phyloP scores from a whole-genome alignment of 1,140 invertebrate genomes.

The Brachionus koreanus region DNA sequence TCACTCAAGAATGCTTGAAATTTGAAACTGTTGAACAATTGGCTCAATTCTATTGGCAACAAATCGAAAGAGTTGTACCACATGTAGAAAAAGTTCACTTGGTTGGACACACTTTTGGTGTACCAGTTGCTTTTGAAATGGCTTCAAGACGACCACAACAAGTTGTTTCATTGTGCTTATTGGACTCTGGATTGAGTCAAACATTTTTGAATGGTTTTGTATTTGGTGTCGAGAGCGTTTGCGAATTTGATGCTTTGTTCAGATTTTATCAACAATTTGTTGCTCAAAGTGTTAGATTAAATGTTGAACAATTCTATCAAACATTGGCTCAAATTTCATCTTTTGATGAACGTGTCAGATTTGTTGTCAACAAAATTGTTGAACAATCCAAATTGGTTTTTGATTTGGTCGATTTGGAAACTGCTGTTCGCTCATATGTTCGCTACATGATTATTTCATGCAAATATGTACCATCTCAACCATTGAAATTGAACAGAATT shows the following conservation, averaged over 20 bases:
- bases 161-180: conserved; percentile 12
- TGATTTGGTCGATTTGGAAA: conserved; percentile 21
- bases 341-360: conserved; percentile 34
- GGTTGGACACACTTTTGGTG: conserved; percentile 1
- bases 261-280: conserved; percentile 41
- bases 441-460: not conserved
- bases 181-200: conserved; percentile 30
- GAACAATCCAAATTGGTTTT: not conserved
- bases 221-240: not conserved
- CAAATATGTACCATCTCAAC: conserved; percentile 7
- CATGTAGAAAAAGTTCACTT: conserved; percentile 10
- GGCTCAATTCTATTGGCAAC: conserved; percentile 29
- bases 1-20: conserved; percentile 1
- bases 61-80: conserved; percentile 25
- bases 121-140: conserved; percentile 42
- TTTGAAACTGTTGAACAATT: conserved; percentile 27
- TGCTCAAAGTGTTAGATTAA: not conserved
- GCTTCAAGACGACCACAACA: not conserved
- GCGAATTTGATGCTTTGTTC: conserved; percentile 21
- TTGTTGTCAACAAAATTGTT: conserved; percentile 12
- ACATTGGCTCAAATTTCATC: not conserved
- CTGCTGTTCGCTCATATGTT: not conserved
- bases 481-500: conserved; percentile 3
- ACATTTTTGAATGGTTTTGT: conserved; percentile 8
- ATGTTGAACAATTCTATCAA: conserved; percentile 19